Conservation (phyloP, 2,888 invertebrate genomes). For the Apamea sordens region DNA sequence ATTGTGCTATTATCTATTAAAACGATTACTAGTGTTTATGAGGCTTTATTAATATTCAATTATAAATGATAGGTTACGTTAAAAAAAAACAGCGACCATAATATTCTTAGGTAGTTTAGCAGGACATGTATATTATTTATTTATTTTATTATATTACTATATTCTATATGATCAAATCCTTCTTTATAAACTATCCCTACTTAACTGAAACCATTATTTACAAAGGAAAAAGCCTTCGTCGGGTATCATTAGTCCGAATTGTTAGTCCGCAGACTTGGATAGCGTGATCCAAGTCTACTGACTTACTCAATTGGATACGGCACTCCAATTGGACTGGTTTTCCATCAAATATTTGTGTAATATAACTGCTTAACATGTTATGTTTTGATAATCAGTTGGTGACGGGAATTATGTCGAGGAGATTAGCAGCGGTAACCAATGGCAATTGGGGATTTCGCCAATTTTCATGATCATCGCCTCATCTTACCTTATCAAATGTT, state of each 20-base stretch:
- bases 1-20: no score
- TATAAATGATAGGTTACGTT: no score
- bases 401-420: no score
- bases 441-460: neutral
- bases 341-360: neutral
- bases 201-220: neutral
- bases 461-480: neutral
- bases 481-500: neutral
- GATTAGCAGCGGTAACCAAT: neutral
- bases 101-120: no score
- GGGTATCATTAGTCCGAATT: conserved; percentile 64
- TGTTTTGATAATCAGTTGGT: neutral
- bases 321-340: conserved; percentile 19
- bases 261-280: conserved; percentile 42
- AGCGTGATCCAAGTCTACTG: conserved; percentile 50
- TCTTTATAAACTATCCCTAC: no score
- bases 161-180: neutral
- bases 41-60: no score
- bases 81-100: no score
- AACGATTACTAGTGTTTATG: no score
- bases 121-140: no score
- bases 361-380: neutral
- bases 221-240: neutral
- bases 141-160: neutral
- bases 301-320: conserved; percentile 15